Evolutionary conservation across 2,797 vertebrate genomes (phyloP).

Genomic region (Gymnoscopelus microlampas): DNA sequence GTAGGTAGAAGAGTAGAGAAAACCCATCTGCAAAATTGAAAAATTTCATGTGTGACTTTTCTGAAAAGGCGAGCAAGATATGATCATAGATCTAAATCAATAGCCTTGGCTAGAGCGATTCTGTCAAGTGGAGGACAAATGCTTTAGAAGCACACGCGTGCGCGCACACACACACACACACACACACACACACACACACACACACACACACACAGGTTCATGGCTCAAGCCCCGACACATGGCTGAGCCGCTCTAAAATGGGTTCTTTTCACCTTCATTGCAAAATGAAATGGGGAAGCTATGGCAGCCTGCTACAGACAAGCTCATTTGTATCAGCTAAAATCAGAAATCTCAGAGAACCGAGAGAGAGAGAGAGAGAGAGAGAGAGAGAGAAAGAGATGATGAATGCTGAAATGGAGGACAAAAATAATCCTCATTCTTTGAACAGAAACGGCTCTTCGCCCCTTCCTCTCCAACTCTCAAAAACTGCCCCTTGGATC

Average conservation of each 20-base stretch:
- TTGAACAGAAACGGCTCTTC: constrained; percentile 57
- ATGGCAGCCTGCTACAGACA: constrained; percentile 41
- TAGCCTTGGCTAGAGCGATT: constrained; percentile 14
- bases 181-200: constrained; percentile 9
- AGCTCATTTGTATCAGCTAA: constrained; percentile 41
- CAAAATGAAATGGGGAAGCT: constrained; percentile 47
- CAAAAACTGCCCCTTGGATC: constrained; percentile 55
- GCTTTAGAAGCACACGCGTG: background rate
- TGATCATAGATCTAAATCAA: constrained; percentile 18
- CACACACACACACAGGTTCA: background rate
- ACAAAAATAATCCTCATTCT: constrained; percentile 36
- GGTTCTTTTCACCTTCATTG: constrained; percentile 18
- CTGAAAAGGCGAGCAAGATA: background rate
- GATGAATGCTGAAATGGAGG: constrained; percentile 46
- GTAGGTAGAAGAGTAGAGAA: background rate
- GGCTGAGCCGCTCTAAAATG: constrained; percentile 24
- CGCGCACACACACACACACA: constrained; percentile 13
- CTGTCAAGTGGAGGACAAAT: constrained; percentile 17
- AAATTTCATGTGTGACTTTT: background rate
- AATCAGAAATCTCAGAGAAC: constrained; percentile 23
- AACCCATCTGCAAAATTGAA: constrained; percentile 13
- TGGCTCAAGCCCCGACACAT: background rate
- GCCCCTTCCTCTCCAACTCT: constrained; percentile 46
- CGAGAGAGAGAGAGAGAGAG: constrained; percentile 22
- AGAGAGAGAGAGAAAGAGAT: constrained; percentile 13